Base-by-base conservation (phyloP, 2,113 vertebrate species). In the Charina bottae region DNA sequence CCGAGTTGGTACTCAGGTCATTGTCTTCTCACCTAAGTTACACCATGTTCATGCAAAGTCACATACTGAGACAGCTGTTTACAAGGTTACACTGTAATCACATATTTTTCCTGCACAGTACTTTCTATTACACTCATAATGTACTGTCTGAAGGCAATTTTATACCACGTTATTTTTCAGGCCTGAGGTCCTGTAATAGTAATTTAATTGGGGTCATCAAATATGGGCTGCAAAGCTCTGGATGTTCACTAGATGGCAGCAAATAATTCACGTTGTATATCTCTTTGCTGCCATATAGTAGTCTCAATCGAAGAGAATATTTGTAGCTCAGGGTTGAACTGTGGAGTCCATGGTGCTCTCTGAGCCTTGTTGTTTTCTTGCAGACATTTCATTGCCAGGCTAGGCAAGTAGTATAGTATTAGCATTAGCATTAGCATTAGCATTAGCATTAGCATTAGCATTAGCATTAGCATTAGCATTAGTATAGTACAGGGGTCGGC, bases 61-160 rank as follows among this genome's bases (percentile, higher is more conserved):
- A 58, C 88, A 90, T 58, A 53, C 19, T 86, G 60, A 72, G 85
- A 92, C 28, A 49, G 88, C 53, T 72, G 64, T 59, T 85, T 17
- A 42, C 19, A 33, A 59, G 6, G 26, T 89, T 72, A 83, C 58
- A 83, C 37, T 68, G 42, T 85, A 56, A 88, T 60, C 59, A 33
- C 33, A 60, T 56, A 83, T 24, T 1, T 21, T 17, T 3, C 68
- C 6, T 88, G 68, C 26, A 21, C 56, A 85, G 56, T 19, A 37
- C 37, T 28, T 72, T 68, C 4, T 86, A 62, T 17, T 64, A 24
- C 6, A 28, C 33, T 83, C 3, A 83, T 37, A 84, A 64, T 10
- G 46, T 28, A 49, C 5, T 59, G 1, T 92, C 64, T 58, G 19
- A 85, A 72, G 37, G 37, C 42, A 62, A 6, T 8, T 56, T 9